These are phyloP conservation scores for Coreoperca whiteheadi DNA, from an alignment of 2,113 vertebrate genomes.

Conservation along the genomic window DNA sequence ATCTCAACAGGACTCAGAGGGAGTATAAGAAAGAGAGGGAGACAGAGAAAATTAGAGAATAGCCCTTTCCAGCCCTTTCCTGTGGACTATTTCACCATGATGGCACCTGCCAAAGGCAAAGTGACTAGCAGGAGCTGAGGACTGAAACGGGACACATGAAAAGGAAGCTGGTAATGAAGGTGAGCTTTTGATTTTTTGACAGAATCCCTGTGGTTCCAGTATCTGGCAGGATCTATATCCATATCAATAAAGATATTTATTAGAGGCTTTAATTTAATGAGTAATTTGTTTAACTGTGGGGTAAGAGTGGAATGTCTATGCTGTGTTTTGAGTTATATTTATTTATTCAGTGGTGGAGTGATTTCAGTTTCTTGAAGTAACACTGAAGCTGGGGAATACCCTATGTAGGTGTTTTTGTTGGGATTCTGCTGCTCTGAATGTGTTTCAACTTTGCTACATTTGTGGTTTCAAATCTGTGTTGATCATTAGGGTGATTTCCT, in stretches of 20 bases:
- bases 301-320: neutral
- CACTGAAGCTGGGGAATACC: conserved; percentile 16
- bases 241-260: neutral
- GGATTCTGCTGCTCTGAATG: conserved; percentile 5
- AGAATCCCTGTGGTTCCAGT: conserved; percentile 8
- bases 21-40: conserved; percentile 33
- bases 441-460: conserved; percentile 28
- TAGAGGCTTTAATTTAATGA: neutral
- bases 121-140: conserved; percentile 57
- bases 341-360: neutral
- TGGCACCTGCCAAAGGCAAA: conserved; percentile 74
- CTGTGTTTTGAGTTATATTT: neutral
- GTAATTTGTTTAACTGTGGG: conserved; percentile 16
- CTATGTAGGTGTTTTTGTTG: conserved; percentile 34
- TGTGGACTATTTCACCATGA: conserved; percentile 75
- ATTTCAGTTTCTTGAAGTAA: conserved; percentile 1
- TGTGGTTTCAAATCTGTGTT: conserved; percentile 43
- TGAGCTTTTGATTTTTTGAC: conserved; percentile 56
- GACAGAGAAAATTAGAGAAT: conserved; percentile 14
- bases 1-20: conserved; percentile 44
- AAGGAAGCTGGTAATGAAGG: conserved; percentile 66
- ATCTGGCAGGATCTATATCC: neutral
- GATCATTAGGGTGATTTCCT: conserved; percentile 41
- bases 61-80: conserved; percentile 51
- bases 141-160: conserved; percentile 46